A percentile compares a stretch with the other conserved stretches of the same genome.
phyloP scores from a whole-genome alignment of 2,113 vertebrate genomes.

The Macaca fascicularis region DNA sequence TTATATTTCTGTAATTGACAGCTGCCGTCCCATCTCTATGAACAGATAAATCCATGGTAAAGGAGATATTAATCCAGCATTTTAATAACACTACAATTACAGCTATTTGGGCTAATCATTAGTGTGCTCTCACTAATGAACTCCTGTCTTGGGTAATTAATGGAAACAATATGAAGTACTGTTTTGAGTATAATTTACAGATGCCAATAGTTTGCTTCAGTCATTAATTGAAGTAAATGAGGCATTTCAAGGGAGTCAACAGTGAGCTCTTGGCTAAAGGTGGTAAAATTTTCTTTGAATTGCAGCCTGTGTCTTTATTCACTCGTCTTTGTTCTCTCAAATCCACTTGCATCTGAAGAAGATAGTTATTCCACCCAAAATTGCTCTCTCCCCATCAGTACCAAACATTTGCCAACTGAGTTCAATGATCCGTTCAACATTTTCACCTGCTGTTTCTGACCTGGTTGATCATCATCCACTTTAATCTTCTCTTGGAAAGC shows the following conservation, averaged over 20 bases:
- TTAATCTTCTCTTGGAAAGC: background rate
- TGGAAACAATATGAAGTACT: background rate
- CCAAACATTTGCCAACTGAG: background rate
- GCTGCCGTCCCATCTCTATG: background rate
- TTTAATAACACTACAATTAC: conserved; percentile 6
- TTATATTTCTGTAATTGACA: background rate
- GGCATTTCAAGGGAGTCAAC: conserved; percentile 26
- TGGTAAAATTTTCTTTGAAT: background rate
- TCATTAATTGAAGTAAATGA: conserved; percentile 26
- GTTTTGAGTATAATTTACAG: conserved; percentile 48
- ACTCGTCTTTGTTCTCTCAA: background rate
- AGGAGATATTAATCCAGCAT: background rate
- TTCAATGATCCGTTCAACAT: background rate
- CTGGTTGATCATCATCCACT: background rate
- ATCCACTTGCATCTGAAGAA: background rate
- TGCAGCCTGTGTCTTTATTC: background rate
- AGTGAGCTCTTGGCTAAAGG: background rate
- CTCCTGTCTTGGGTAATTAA: conserved; percentile 16
- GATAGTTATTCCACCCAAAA: background rate
- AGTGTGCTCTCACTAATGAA: background rate
- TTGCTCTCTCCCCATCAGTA: background rate
- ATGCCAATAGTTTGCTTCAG: background rate
- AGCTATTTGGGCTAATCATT: background rate
- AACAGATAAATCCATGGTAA: background rate
- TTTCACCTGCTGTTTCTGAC: background rate